Conservation (phyloP, 92 coral and sea anemone genomes). For the Epizoanthus ramosus region DNA sequence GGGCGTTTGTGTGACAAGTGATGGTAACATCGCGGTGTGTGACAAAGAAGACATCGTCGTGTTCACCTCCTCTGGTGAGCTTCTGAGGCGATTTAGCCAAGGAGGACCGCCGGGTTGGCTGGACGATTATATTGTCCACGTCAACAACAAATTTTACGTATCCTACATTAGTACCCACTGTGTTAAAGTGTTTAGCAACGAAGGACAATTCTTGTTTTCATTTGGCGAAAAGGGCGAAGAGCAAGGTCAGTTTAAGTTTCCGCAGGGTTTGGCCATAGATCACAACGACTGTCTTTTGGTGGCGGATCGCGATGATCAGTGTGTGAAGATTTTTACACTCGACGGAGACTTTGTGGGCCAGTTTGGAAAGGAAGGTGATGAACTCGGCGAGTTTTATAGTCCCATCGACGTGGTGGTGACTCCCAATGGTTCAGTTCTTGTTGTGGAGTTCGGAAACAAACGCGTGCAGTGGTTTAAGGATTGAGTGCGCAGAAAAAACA, state of each 20-base stretch:
- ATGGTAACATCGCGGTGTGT: slow-evolving; percentile 41
- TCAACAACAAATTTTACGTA: slow-evolving; percentile 59
- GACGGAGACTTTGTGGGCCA: slow-evolving; percentile 61
- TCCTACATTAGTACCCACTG: slow-evolving; percentile 83
- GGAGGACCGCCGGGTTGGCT: slow-evolving; percentile 43
- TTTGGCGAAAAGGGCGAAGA: slow-evolving; percentile 47
- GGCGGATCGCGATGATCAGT: slow-evolving; percentile 76
- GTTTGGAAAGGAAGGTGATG: slow-evolving; percentile 75
- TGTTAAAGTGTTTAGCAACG: slow-evolving; percentile 78
- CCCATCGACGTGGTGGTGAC: slow-evolving; percentile 75
- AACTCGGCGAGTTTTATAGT: slow-evolving; percentile 67
- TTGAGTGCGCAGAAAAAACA: neutral
- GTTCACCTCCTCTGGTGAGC: slow-evolving; percentile 12
- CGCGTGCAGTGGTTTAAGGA: slow-evolving; percentile 64
- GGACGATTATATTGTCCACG: slow-evolving; percentile 39
- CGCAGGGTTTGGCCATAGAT: slow-evolving; percentile 78
- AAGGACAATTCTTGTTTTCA: slow-evolving; percentile 66
- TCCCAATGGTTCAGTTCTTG: slow-evolving; percentile 59
- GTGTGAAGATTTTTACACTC: slow-evolving; percentile 71
- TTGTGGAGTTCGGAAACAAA: slow-evolving; percentile 71
- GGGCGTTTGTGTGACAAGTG: slow-evolving; percentile 40
- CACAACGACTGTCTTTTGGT: slow-evolving; percentile 69
- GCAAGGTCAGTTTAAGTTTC: slow-evolving; percentile 65
- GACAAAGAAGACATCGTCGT: slow-evolving; percentile 42
- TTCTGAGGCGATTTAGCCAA: slow-evolving; percentile 35